phyloP scores from a whole-genome alignment of 1,140 invertebrate species.

The Orius insidiosus region DNA sequence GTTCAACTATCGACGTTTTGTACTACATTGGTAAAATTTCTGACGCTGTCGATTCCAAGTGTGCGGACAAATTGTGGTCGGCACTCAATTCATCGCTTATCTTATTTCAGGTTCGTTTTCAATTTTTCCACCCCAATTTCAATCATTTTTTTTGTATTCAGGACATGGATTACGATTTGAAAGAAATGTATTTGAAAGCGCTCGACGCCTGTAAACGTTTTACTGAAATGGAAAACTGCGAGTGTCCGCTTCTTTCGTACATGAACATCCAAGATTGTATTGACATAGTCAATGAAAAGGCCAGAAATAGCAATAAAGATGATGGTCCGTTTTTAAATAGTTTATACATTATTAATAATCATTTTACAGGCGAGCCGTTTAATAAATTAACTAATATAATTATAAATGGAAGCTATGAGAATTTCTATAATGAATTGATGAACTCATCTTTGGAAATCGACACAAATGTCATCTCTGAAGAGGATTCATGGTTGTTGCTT shows the following conservation, averaged over 20 bases:
- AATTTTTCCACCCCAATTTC: too few relatives aligned
- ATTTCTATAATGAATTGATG: too few relatives aligned
- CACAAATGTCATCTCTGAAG: too few relatives aligned
- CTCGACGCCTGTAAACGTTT: conserved; percentile 32
- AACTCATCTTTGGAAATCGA: too few relatives aligned
- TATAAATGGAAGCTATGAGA: too few relatives aligned
- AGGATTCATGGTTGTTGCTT: too few relatives aligned
- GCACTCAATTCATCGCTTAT: conserved; percentile 1
- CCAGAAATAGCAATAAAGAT: conserved; percentile 33
- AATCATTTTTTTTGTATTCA: conserved; percentile 18
- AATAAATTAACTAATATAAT: too few relatives aligned
- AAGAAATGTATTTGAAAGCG: conserved; percentile 37
- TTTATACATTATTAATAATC: neutral
- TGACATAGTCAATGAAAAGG: conserved; percentile 46
- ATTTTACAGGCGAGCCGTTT: conserved; percentile 3
- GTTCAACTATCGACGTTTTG: neutral
- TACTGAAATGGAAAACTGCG: conserved; percentile 33
- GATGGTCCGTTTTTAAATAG: neutral
- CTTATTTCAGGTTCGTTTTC: neutral
- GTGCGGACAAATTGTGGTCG: neutral
- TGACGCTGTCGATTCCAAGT: neutral
- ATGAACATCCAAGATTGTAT: conserved; percentile 51
- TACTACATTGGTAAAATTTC: neutral
- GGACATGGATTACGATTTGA: conserved; percentile 31
- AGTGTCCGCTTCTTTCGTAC: conserved; percentile 45